A percentile compares a stretch with the other conserved stretches of the same genome.
Conservation (phyloP, 2,888 invertebrate genomes). For the Neria commutata region DNA sequence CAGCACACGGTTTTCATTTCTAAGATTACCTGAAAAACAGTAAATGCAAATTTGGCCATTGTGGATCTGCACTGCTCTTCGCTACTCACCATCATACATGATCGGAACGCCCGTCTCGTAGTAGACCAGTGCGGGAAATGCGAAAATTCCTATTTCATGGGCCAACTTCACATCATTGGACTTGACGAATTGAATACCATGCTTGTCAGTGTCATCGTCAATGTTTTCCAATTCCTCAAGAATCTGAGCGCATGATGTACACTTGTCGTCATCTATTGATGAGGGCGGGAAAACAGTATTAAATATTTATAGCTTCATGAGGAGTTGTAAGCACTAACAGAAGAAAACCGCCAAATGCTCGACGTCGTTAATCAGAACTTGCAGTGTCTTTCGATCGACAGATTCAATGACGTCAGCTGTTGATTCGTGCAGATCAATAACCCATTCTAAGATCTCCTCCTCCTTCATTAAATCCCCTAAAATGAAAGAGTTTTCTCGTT, state of each 20-base stretch:
- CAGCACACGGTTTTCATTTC: slow-evolving; percentile 92
- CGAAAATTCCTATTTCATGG: slow-evolving; percentile 89
- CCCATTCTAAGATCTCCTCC: slow-evolving; percentile 88
- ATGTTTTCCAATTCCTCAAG: slow-evolving; percentile 89
- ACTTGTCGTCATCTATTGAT: slow-evolving; percentile 77
- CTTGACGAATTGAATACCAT: slow-evolving; percentile 92
- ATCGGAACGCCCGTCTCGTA: slow-evolving; percentile 93
- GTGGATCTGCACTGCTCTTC: not conserved
- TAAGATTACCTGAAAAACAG: slow-evolving; percentile 79
- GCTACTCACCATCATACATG: slow-evolving; percentile 88
- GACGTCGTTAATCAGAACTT: slow-evolving; percentile 86
- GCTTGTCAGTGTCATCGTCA: slow-evolving; percentile 90
- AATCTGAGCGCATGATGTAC: slow-evolving; percentile 82
- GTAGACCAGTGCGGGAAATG: slow-evolving; percentile 89
- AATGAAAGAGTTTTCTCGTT: not conserved
- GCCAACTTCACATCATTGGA: slow-evolving; percentile 89
- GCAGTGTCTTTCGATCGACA: slow-evolving; percentile 87
- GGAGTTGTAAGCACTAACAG: slow-evolving; percentile 67
- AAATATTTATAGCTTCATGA: not conserved
- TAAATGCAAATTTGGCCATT: slow-evolving; percentile 9
- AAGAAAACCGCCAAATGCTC: slow-evolving; percentile 92
- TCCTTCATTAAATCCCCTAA: slow-evolving; percentile 87
- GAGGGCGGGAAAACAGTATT: too few species aligned
- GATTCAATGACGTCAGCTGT: slow-evolving; percentile 89
- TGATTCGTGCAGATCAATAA: slow-evolving; percentile 82